phyloP scores from a whole-genome alignment of 2,888 invertebrate species.

The Dendrolimus houi region DNA sequence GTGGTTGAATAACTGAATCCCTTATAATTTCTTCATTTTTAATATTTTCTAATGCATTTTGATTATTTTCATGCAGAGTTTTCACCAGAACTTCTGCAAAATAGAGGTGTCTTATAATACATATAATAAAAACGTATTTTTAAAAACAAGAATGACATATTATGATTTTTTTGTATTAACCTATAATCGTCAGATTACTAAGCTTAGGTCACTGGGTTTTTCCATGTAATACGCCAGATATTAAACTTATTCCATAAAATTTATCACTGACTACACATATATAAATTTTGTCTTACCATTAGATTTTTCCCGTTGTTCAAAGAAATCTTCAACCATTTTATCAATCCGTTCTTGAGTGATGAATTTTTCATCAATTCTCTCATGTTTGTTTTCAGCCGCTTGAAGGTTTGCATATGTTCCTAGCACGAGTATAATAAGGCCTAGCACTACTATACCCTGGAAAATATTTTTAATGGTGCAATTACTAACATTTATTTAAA shows the following conservation, averaged over 20 bases:
- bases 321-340: constrained; percentile 64
- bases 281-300: constrained; percentile 24
- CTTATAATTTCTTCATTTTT: constrained; percentile 32
- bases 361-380: constrained; percentile 50
- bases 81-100: constrained; percentile 35
- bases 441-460: constrained; percentile 86
- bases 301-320: constrained; percentile 42
- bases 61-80: constrained; percentile 21
- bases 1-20: constrained; percentile 63
- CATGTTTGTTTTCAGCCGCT: constrained; percentile 76
- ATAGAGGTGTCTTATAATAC: no score
- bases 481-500: no score
- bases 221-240: no score
- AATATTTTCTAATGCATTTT: constrained; percentile 10
- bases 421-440: constrained; percentile 90
- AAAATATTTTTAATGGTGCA: constrained; percentile 17
- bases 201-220: no score
- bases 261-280: no score
- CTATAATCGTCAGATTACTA: no score
- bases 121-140: no score
- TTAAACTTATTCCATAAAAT: no score
- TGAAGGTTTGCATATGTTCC: constrained; percentile 93
- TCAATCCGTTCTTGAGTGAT: constrained; percentile 58
- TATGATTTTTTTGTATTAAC: no score
- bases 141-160: no score